Percentiles rank a stretch among this genome's conserved stretches.
phyloP scores from a whole-genome alignment of 2,113 vertebrate genomes.

The Acrocephalus arundinaceus region DNA sequence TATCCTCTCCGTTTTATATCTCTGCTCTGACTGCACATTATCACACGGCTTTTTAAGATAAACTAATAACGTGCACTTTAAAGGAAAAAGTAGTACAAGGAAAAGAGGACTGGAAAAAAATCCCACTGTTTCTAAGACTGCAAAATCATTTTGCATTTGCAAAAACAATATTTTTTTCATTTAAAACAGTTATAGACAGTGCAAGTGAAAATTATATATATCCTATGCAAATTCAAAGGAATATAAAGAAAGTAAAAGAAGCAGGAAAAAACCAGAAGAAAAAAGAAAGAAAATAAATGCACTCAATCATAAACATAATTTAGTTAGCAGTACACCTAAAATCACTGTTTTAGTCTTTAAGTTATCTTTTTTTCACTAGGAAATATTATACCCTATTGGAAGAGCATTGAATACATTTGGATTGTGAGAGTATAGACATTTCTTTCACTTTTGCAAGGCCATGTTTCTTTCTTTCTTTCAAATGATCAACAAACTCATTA shows the following conservation, averaged over 20 bases:
- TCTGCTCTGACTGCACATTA: neutral
- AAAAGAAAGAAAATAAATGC: neutral
- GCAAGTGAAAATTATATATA: neutral
- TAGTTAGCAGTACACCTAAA: neutral
- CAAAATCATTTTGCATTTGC: neutral
- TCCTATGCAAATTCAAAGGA: neutral
- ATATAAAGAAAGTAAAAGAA: neutral
- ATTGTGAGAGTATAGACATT: fast-evolving
- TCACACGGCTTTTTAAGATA: neutral
- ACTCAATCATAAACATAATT: neutral
- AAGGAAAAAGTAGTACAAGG: neutral
- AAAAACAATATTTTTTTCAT: neutral
- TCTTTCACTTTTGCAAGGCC: neutral
- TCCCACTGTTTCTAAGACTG: neutral
- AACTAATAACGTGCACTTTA: neutral
- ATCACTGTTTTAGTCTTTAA: neutral
- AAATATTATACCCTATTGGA: neutral
- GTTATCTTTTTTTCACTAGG: neutral
- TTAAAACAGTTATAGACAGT: neutral
- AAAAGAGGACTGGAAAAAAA: neutral
- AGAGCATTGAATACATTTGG: neutral
- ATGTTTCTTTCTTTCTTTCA: neutral
- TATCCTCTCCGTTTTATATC: neutral
- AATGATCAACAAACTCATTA: neutral
- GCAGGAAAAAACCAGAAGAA: neutral